Conservation (phyloP, 2,113 vertebrate species). For the Notechis scutatus region DNA sequence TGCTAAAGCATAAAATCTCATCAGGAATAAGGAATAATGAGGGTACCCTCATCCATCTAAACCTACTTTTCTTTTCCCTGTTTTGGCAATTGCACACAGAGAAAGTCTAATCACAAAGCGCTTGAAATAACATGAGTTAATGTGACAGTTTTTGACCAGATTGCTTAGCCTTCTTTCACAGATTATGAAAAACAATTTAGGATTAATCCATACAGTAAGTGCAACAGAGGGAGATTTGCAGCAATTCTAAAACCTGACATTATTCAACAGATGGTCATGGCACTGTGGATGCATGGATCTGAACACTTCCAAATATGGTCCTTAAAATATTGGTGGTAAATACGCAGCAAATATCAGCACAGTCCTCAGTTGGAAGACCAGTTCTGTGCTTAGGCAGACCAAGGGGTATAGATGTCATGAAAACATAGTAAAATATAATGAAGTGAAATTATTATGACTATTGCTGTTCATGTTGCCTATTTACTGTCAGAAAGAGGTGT, state of each 20-base stretch:
- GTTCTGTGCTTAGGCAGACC: not conserved
- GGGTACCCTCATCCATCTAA: not conserved
- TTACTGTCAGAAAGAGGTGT: not conserved
- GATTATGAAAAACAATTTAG: not conserved
- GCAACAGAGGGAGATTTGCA: not conserved
- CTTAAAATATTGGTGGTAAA: not conserved
- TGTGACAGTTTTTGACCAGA: slow-evolving; percentile 3
- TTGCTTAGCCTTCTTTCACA: not conserved
- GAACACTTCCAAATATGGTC: not conserved
- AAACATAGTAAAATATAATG: not conserved
- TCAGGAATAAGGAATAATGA: slow-evolving; percentile 13
- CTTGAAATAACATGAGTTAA: not conserved
- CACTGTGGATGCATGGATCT: not conserved
- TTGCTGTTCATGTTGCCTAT: not conserved
- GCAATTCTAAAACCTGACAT: not conserved
- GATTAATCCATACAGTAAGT: not conserved
- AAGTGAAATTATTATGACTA: not conserved
- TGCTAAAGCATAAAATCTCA: not conserved
- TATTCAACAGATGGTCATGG: not conserved
- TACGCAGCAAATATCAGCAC: not conserved
- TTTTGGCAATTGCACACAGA: not conserved
- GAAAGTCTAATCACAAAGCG: not conserved
- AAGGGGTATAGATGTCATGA: not conserved
- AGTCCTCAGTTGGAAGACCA: not conserved
- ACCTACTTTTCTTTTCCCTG: not conserved